Percentiles rank a stretch among this genome's conserved stretches.
Evolutionary conservation across 2,113 vertebrate species (phyloP).

Genomic region (Gnathonemus echidnorhynchus): DNA sequence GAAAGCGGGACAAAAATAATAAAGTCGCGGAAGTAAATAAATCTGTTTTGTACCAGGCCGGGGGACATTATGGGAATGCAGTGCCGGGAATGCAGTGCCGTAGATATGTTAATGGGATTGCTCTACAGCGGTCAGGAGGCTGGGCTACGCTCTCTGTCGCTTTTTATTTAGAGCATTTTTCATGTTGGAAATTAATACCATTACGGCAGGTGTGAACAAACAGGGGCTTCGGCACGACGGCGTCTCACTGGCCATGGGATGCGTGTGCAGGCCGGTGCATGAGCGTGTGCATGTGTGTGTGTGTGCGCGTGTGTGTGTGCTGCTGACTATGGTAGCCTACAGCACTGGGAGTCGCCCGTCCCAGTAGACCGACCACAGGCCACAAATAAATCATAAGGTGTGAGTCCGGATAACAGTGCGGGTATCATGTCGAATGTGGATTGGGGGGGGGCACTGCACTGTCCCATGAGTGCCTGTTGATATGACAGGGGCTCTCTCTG

Average conservation of each 20-base stretch:
- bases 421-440: neutral
- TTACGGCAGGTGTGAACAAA: neutral
- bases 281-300: neutral
- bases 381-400: neutral
- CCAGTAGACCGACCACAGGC: neutral
- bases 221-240: neutral
- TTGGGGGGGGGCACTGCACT: neutral
- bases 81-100: neutral
- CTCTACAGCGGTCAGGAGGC: neutral
- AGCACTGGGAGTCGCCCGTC: neutral
- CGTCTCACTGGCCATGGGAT: neutral
- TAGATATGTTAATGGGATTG: constrained; percentile 16
- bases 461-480: neutral
- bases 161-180: neutral
- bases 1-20: constrained; percentile 34
- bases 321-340: neutral
- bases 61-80: constrained; percentile 14
- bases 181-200: constrained; percentile 8
- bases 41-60: constrained; percentile 31
- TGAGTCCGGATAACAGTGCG: neutral
- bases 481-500: neutral
- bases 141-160: neutral
- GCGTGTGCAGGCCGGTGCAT: neutral
- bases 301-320: neutral
- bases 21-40: constrained; percentile 57